These are phyloP conservation scores for Orchestes rusci DNA, from an alignment of 2,888 invertebrate genomes.

Conservation along the genomic window DNA sequence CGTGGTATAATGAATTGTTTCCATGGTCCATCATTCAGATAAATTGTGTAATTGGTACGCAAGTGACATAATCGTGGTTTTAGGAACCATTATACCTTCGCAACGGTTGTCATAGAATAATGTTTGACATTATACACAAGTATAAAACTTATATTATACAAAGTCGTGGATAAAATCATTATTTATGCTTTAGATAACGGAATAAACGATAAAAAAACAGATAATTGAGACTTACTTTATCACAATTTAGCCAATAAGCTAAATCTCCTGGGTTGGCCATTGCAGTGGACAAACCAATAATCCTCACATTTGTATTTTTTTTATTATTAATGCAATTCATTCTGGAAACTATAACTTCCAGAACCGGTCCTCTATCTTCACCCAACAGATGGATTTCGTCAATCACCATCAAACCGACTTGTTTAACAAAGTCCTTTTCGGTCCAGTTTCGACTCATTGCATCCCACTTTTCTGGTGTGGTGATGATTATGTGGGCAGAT, in stretches of 20 bases:
- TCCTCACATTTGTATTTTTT: conserved; percentile 72
- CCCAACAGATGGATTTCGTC: conserved; percentile 98
- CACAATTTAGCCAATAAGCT: conserved; percentile 93
- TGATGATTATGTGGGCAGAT: conserved; percentile 87
- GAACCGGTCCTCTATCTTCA: conserved; percentile 79
- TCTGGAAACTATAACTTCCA: conserved; percentile 97
- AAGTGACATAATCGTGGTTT: too few species aligned
- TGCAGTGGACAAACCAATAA: conserved; percentile 95
- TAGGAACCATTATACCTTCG: too few species aligned
- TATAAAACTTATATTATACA: too few species aligned
- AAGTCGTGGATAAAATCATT: too few species aligned
- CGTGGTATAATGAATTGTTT: too few species aligned
- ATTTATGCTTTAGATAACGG: too few species aligned
- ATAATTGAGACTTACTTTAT: conserved; percentile 38
- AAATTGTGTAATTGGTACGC: too few species aligned
- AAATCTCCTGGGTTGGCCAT: conserved; percentile 95
- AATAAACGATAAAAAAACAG: too few species aligned
- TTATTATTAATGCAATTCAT: conserved; percentile 94
- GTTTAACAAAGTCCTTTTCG: conserved; percentile 86
- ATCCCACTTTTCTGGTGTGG: conserved; percentile 99
- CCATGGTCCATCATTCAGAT: too few species aligned
- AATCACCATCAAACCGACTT: conserved; percentile 88
- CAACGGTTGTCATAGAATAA: too few species aligned
- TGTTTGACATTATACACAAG: too few species aligned
- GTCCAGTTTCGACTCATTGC: conserved; percentile 98